Base-by-base conservation (phyloP, 2,888 invertebrate species). In the Vesta saturnalis region DNA sequence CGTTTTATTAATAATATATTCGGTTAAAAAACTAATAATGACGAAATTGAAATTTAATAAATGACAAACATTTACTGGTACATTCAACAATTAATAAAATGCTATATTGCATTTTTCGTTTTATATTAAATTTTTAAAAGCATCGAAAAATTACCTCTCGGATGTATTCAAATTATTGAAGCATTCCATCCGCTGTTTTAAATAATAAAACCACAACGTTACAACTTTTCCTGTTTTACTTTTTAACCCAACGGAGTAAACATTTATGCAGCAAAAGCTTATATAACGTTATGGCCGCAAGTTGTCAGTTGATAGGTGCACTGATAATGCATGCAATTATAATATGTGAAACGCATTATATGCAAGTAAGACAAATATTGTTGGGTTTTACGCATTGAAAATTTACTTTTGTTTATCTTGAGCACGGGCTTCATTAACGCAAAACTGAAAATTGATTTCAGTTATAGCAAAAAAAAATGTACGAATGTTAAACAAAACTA, bases 181-280 rank as follows among this genome's bases (percentile, higher is more conserved):
- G 39, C 39, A 39, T 39, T 39, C 39, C 39, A 39, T 39, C n/a
- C 39, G 39, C 39, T 4, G n/a, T 39, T 39, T 39, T 39, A 39
- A 39, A 39, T 39, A 39, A 39, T 39, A n/a, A 39, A 39, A 39
- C 39, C 39, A n/a, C 39, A 39, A n/a, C 39, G 39, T 39, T 39
- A 39, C n/a, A 39, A 12, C 39, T 6, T n/a, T 39, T 39, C 39
- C 39, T 39, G 39, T 39, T 39, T 39, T 39, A 39, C n/a, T 39
- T 39, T 39, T 39, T 39, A 39, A 8, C 8, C 12, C 2, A n/a
- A n/a, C 3, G 8, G 39, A 6, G 8, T 39, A 39, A 39, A 39
- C 8, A 39, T n/a, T 4, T n/a, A 39, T 39, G 8, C 39, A 3
- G 39, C 39, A n/a, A 39, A n/a, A 39, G n/a, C 2, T 39, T 39